Conservation (phyloP, 2,113 vertebrate species). For the Bubalus kerabau region DNA sequence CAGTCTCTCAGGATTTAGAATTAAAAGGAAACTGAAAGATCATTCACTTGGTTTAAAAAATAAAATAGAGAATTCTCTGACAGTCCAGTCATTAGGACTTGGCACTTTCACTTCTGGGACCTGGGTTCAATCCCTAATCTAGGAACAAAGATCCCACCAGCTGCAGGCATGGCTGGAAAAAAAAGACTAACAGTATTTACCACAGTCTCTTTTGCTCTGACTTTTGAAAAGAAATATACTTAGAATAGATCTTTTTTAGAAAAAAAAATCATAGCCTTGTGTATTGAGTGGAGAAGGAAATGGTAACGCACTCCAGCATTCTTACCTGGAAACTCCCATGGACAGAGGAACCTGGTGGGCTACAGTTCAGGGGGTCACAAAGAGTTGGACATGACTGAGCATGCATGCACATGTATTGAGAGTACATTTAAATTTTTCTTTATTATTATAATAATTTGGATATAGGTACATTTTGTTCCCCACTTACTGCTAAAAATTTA, state of each 20-base stretch:
- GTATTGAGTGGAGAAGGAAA: background rate
- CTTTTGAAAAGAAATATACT: conserved; percentile 10
- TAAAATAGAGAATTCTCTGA: background rate
- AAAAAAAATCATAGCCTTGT: background rate
- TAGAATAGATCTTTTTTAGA: background rate
- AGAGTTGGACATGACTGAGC: background rate
- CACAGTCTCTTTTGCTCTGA: background rate
- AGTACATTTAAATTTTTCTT: background rate
- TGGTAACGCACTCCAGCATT: background rate
- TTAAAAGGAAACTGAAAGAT: conserved; percentile 11
- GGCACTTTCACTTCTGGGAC: background rate
- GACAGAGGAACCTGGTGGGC: background rate
- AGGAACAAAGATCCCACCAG: background rate
- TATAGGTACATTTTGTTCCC: background rate
- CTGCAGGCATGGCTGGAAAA: background rate
- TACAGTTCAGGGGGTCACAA: background rate
- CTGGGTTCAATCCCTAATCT: background rate
- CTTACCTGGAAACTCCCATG: background rate
- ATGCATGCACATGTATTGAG: background rate
- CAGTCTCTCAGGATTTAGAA: background rate
- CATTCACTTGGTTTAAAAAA: background rate
- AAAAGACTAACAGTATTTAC: background rate
- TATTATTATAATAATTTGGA: background rate
- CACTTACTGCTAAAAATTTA: background rate
- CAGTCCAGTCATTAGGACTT: background rate